These are phyloP conservation scores for Coregonus sp. DNA, from an alignment of 2,797 vertebrate species.

Conservation along the genomic window DNA sequence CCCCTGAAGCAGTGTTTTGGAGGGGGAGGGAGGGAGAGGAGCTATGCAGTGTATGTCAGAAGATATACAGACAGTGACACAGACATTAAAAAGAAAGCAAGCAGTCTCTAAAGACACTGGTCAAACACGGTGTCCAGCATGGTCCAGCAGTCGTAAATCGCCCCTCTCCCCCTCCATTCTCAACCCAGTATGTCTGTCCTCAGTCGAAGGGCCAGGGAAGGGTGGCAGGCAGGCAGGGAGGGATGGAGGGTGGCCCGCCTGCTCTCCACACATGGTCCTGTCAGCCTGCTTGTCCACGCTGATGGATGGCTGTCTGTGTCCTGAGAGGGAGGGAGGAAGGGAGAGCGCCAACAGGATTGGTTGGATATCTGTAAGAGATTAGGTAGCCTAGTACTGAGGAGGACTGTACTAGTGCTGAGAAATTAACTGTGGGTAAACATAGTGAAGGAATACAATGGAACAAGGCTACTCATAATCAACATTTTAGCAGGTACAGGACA, in stretches of 20 bases:
- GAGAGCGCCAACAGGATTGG: too few species aligned
- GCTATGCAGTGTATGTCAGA: background rate
- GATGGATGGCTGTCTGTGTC: conserved; percentile 3
- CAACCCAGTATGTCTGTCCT: background rate
- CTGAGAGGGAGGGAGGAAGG: too few species aligned
- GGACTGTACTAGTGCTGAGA: too few species aligned
- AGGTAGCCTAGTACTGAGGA: too few species aligned
- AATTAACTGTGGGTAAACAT: background rate
- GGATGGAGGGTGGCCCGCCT: background rate
- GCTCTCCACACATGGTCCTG: background rate
- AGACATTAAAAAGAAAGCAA: conserved; percentile 2
- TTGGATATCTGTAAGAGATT: too few species aligned
- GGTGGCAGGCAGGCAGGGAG: background rate
- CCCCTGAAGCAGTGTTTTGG: conserved; percentile 1
- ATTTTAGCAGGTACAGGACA: conserved; percentile 17
- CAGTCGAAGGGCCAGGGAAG: conserved; percentile 1
- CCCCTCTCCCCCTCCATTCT: background rate
- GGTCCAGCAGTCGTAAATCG: background rate
- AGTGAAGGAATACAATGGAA: background rate
- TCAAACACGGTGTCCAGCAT: background rate
- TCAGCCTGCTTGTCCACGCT: conserved; percentile 2
- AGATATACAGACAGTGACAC: conserved; percentile 7
- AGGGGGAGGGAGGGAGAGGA: background rate
- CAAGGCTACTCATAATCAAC: too few species aligned
- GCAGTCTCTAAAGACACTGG: conserved; percentile 17